These are phyloP conservation scores for Conchocele bisecta DNA, from an alignment of 2,888 invertebrate species.

Conservation along the genomic window DNA sequence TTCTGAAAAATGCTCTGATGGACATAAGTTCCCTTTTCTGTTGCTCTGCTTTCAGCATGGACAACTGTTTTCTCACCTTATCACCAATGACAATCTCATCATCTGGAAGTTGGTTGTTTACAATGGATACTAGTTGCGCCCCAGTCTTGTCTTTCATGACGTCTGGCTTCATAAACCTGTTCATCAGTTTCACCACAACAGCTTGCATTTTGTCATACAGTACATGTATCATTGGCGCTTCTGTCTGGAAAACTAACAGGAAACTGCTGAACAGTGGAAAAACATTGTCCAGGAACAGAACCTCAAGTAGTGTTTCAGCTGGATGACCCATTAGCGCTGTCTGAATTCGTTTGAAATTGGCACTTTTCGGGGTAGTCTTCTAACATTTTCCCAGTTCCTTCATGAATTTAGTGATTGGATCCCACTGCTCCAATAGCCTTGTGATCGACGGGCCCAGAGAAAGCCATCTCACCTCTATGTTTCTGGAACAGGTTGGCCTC, in stretches of 20 bases:
- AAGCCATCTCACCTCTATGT: neutral
- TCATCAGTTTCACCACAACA: constrained; percentile 24
- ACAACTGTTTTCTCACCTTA: constrained; percentile 14
- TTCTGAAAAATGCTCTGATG: constrained; percentile 5
- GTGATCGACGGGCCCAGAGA: neutral
- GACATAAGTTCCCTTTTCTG: neutral
- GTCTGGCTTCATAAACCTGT: constrained; percentile 15
- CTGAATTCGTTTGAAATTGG: neutral
- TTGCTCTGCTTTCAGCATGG: constrained; percentile 9
- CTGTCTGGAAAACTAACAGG: constrained; percentile 23
- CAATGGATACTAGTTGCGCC: constrained; percentile 13
- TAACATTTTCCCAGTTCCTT: neutral
- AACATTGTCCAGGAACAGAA: constrained; percentile 7
- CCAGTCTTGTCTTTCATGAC: constrained; percentile 2
- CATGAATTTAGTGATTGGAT: neutral
- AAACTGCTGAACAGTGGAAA: constrained; percentile 36
- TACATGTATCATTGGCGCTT: constrained; percentile 67
- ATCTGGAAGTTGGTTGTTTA: constrained; percentile 17
- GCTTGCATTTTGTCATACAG: constrained; percentile 72
- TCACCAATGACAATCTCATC: constrained; percentile 29
- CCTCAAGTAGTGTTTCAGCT: constrained; percentile 1
- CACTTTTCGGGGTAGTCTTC: neutral
- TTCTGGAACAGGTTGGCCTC: neutral
- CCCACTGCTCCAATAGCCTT: neutral
- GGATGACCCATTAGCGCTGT: neutral